Percentiles rank a stretch among this genome's conserved stretches.
Conservation (phyloP, 2,797 vertebrate species). For the Anguilla anguilla region DNA sequence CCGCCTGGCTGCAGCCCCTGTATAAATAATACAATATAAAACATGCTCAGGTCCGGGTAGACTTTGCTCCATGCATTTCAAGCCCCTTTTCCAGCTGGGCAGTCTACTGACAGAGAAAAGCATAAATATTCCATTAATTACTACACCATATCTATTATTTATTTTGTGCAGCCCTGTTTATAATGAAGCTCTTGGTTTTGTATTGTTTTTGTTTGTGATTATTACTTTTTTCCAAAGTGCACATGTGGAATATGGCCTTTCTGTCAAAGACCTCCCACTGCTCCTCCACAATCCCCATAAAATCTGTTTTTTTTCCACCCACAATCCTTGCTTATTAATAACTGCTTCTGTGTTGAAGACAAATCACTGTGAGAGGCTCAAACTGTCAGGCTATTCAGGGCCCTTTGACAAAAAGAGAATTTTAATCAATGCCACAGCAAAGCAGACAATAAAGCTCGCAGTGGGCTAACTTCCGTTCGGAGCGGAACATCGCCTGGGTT, state of each 20-base stretch:
- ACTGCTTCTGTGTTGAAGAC: conserved; percentile 51
- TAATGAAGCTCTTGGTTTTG: conserved; percentile 7
- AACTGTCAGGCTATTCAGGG: conserved; percentile 55
- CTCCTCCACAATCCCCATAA: conserved; percentile 8
- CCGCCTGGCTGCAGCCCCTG: conserved; percentile 56
- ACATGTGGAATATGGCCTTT: conserved; percentile 19
- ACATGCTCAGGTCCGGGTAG: conserved; percentile 51
- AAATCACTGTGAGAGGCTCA: conserved; percentile 56
- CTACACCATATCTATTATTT: conserved; percentile 30
- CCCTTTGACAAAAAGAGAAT: conserved; percentile 62
- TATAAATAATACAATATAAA: conserved; percentile 75
- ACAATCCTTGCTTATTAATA: conserved; percentile 21
- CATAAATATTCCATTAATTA: conserved; percentile 32
- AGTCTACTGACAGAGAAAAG: conserved; percentile 17
- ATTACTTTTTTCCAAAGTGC: conserved; percentile 12
- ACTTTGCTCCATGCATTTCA: conserved; percentile 57
- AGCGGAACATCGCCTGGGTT: conserved; percentile 20
- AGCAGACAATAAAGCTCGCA: conserved; percentile 60
- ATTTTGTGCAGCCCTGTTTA: conserved; percentile 11
- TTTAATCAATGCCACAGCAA: conserved; percentile 71
- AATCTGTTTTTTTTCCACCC: background rate
- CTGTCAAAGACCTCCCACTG: conserved; percentile 2
- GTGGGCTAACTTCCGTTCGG: conserved; percentile 65
- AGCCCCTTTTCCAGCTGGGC: conserved; percentile 45
- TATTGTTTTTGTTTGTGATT: conserved; percentile 9